A percentile compares a stretch with the other conserved stretches of the same genome.
These are phyloP conservation scores for Ips nitidus DNA, from an alignment of 1,140 invertebrate species.

Conservation along the genomic window DNA sequence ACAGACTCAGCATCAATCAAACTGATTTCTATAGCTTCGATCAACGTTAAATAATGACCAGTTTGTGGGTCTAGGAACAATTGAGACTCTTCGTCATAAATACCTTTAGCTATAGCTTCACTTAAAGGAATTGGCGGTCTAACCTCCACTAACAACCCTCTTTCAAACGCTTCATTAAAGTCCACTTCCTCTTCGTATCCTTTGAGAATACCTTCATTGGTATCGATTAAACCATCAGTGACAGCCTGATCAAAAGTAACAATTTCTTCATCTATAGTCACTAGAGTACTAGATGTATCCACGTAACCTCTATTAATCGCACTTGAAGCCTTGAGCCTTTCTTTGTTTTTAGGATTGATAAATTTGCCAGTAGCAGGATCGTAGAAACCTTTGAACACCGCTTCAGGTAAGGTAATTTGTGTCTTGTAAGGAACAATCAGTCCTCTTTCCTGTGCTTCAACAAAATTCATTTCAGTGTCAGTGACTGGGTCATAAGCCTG, in stretches of 20 bases:
- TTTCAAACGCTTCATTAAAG: conserved; percentile 83
- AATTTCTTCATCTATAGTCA: conserved; percentile 70
- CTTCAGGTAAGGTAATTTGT: conserved; percentile 81
- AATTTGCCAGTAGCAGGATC: conserved; percentile 73
- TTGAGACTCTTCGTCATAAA: conserved; percentile 74
- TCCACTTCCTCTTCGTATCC: conserved; percentile 68
- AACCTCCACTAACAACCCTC: conserved; percentile 78
- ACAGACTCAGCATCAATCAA: conserved; percentile 82
- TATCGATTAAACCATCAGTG: conserved; percentile 75
- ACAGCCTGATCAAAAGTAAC: conserved; percentile 83
- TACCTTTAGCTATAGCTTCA: conserved; percentile 80
- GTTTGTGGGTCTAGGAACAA: conserved; percentile 79
- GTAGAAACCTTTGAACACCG: conserved; percentile 83
- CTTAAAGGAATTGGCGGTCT: conserved; percentile 79
- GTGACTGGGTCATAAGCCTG: conserved; percentile 74
- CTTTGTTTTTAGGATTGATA: conserved; percentile 68
- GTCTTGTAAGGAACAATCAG: conserved; percentile 79
- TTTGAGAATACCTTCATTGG: conserved; percentile 69
- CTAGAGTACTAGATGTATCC: conserved; percentile 77
- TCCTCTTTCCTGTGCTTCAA: conserved; percentile 77
- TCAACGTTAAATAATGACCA: conserved; percentile 72
- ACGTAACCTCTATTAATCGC: conserved; percentile 70
- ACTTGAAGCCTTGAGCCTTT: conserved; percentile 68
- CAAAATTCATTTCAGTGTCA: conserved; percentile 72
- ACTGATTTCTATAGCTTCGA: conserved; percentile 72